Evolutionary conservation across 2,888 invertebrate genomes (phyloP).

Genomic region (Hoplodrina blanda): DNA sequence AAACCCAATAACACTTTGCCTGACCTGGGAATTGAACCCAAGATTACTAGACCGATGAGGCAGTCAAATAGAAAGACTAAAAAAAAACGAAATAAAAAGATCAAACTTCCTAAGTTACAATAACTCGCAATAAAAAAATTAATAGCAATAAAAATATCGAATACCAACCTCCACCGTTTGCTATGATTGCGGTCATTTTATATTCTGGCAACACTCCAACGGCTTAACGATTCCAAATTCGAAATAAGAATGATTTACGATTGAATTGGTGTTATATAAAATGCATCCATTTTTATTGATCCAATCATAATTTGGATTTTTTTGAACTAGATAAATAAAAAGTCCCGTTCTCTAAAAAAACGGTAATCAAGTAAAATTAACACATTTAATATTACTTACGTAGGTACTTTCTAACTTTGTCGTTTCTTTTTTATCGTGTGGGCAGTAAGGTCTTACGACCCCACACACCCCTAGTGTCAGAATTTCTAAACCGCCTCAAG

Average conservation of each 20-base stretch:
- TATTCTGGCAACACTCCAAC: constrained; percentile 50
- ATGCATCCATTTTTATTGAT: constrained; percentile 29
- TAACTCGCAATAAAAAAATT: constrained; percentile 9
- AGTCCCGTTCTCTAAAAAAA: not conserved
- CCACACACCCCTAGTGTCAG: too few relatives aligned
- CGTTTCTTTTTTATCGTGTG: too few relatives aligned
- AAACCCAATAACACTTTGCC: too few relatives aligned
- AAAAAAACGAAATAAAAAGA: too few relatives aligned
- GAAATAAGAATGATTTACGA: constrained; percentile 50
- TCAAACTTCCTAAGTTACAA: constrained; percentile 11
- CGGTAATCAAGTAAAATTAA: not conserved
- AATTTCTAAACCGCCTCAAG: too few relatives aligned
- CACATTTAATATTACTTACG: too few relatives aligned
- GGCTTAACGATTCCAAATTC: constrained; percentile 37
- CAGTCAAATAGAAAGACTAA: too few relatives aligned
- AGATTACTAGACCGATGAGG: too few relatives aligned
- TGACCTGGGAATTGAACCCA: too few relatives aligned
- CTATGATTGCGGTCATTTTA: constrained; percentile 46
- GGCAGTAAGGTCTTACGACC: too few relatives aligned
- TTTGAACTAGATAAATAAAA: not conserved
- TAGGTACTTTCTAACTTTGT: too few relatives aligned
- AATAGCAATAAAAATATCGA: constrained; percentile 22
- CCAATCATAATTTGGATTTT: not conserved
- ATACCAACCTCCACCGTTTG: constrained; percentile 21
- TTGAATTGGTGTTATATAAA: constrained; percentile 12